phyloP scores from a whole-genome alignment of 2,888 invertebrate genomes.

The Dasysyrphus albostriatus region DNA sequence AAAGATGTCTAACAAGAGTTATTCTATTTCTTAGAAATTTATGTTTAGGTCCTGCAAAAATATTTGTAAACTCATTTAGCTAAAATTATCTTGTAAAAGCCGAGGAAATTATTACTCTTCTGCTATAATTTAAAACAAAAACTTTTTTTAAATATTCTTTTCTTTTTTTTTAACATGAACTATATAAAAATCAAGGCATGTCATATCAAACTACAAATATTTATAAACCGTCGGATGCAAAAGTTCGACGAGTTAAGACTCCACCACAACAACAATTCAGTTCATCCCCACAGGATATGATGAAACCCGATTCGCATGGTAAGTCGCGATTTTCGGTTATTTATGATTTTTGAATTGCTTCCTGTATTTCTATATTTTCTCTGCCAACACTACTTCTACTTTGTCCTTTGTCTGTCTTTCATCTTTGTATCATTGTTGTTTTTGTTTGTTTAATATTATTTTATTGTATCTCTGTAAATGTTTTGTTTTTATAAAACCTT shows the following conservation, averaged over 20 bases:
- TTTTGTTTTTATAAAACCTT: constrained; percentile 15
- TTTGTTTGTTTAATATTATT: constrained; percentile 27
- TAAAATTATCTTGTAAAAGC: background rate
- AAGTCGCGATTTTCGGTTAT: constrained; percentile 75
- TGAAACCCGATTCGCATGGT: constrained; percentile 82
- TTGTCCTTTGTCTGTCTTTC: constrained; percentile 14
- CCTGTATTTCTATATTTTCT: constrained; percentile 53
- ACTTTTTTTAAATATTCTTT: background rate
- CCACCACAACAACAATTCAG: constrained; percentile 77
- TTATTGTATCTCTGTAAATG: constrained; percentile 27
- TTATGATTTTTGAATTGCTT: constrained; percentile 61
- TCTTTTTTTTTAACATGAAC: constrained; percentile 68
- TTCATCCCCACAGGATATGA: constrained; percentile 77
- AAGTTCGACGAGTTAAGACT: constrained; percentile 82
- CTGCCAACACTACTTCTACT: constrained; percentile 22
- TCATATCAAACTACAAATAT: constrained; percentile 81
- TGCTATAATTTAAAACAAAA: background rate
- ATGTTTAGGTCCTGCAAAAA: background rate
- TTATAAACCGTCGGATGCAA: constrained; percentile 83
- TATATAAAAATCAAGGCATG: constrained; percentile 71
- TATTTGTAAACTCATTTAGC: background rate
- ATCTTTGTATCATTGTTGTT: constrained; percentile 37
- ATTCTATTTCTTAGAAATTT: background rate
- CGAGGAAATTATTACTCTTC: background rate
- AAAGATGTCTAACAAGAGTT: background rate